These are phyloP conservation scores for Ophraella communa DNA, from an alignment of 2,888 invertebrate genomes.

Conservation along the genomic window DNA sequence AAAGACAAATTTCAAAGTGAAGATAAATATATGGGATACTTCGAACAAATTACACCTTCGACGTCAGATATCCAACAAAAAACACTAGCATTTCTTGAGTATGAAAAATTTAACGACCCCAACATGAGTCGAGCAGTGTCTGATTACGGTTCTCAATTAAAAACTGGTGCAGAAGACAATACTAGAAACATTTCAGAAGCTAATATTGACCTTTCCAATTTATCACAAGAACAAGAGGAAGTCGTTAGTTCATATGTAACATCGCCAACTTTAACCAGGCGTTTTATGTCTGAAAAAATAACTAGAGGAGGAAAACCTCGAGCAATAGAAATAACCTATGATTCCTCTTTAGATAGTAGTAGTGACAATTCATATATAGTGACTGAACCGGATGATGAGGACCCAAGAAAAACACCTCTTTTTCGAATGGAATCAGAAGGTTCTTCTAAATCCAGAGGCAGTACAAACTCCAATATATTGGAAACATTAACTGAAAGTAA, in stretches of 20 bases:
- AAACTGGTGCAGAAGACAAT: slow-evolving; percentile 25
- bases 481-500: slow-evolving; percentile 51
- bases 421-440: slow-evolving; percentile 61
- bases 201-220: slow-evolving; percentile 48
- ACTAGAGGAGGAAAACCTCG: slow-evolving; percentile 53
- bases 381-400: slow-evolving; percentile 44
- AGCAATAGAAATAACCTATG: slow-evolving; percentile 54
- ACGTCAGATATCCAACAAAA: slow-evolving; percentile 34
- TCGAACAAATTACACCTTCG: slow-evolving; percentile 26
- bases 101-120: slow-evolving; percentile 30
- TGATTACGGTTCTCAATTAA: slow-evolving; percentile 41
- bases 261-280: slow-evolving; percentile 55
- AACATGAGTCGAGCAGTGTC: slow-evolving; percentile 44
- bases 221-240: slow-evolving; percentile 30
- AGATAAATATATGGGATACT: slow-evolving; percentile 30
- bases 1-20: slow-evolving; percentile 28
- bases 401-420: slow-evolving; percentile 52
- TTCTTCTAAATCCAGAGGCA: slow-evolving; percentile 41
- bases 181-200: slow-evolving; percentile 45
- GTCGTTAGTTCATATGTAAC: slow-evolving; percentile 49
- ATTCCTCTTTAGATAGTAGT: slow-evolving; percentile 47
- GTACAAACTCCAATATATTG: slow-evolving; percentile 51
- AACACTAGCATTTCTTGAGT: slow-evolving; percentile 40
- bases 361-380: slow-evolving; percentile 50
- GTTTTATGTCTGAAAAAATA: slow-evolving; percentile 54